Percentiles rank a stretch among this genome's conserved stretches.
phyloP scores from a whole-genome alignment of 2,888 invertebrate genomes.

The Patella caerulea region DNA sequence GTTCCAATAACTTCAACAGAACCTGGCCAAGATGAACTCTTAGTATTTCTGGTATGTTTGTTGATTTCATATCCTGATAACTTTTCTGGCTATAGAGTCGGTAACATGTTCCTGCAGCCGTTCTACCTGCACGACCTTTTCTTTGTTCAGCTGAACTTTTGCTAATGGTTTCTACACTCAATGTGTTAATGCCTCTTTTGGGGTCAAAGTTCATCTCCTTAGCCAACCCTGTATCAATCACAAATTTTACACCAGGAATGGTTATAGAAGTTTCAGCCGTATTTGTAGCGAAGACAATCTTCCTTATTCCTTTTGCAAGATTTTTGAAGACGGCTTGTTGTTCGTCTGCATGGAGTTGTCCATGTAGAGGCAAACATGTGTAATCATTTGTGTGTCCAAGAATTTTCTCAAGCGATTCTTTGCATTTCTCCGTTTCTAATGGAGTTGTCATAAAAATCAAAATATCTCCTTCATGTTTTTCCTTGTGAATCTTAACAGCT shows the following conservation, averaged over 20 bases:
- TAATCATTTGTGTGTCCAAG: conserved; percentile 30
- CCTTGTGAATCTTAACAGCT: conserved; percentile 59
- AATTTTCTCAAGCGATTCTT: conserved; percentile 20
- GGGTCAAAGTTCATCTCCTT: conserved; percentile 69
- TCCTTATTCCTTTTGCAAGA: conserved; percentile 51
- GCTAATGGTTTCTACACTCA: conserved; percentile 58
- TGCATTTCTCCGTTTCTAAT: conserved; percentile 64
- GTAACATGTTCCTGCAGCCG: conserved; percentile 67
- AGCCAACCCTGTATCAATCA: conserved; percentile 70
- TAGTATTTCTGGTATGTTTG: conserved; percentile 68
- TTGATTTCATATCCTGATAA: conserved; percentile 58
- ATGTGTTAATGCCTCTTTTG: conserved; percentile 56
- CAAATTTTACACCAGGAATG: conserved; percentile 70
- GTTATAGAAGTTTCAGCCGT: conserved; percentile 72
- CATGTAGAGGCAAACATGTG: conserved; percentile 62
- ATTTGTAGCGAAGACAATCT: conserved; percentile 72
- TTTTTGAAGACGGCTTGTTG: conserved; percentile 64
- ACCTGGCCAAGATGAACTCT: conserved; percentile 61
- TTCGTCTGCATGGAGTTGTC: conserved; percentile 63
- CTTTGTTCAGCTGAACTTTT: conserved; percentile 71
- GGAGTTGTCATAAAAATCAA: conserved; percentile 71
- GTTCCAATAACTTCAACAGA: conserved; percentile 62
- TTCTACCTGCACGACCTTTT: conserved; percentile 71
- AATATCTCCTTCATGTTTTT: conserved; percentile 62
- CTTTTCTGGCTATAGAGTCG: conserved; percentile 66